Base-by-base conservation (phyloP, 2,888 invertebrate species). In the Cerceris ruficornis region DNA sequence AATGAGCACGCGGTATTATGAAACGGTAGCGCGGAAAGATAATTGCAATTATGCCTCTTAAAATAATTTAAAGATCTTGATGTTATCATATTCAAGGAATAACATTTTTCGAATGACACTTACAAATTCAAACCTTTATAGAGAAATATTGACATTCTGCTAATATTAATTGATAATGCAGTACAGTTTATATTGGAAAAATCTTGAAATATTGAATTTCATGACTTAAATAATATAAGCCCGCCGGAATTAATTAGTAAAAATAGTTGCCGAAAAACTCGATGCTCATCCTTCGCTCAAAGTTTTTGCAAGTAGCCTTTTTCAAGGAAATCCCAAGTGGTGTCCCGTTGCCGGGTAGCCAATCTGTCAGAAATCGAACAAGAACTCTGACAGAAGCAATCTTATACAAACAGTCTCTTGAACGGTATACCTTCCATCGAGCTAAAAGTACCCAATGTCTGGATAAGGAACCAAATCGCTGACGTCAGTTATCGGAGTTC, bases 401-500 rank as follows among this genome's bases (percentile, higher is more conserved):
- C 73, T 67, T 67, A 28, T 61, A 65, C 61, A 61, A 2, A 28
- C 2, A 28, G 28, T 2, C n/a, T 17, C 60, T 61, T 49, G 28
- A 46, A 14, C 55, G 8, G n/a, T n/a, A 42, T 49, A 39, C 46
- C 9, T 11, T 59, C 62, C 55, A 49, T 59, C 67, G 14, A 50
- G 70, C 58, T 49, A 43, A 69, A 61, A 65, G 78, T 69, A 62
- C 69, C 77, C 72, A 59, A 66, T 72, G 65, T 28, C 15, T 7
- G 54, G 65, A 67, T 60, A 65, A 57, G 72, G 71, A 41, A 69
- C 69, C 69, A 69, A 81, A 71, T 76, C 57, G 69, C 71, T 75
- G 74, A 76, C 81, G 64, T 69, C 75, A 65, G 75, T 76, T 81
- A 69, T 73, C 72, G 42, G 70, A 83, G 58, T 68, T 65, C 57